Conservation (phyloP, 1,140 invertebrate genomes). For the Saccostrea cuccullata region DNA sequence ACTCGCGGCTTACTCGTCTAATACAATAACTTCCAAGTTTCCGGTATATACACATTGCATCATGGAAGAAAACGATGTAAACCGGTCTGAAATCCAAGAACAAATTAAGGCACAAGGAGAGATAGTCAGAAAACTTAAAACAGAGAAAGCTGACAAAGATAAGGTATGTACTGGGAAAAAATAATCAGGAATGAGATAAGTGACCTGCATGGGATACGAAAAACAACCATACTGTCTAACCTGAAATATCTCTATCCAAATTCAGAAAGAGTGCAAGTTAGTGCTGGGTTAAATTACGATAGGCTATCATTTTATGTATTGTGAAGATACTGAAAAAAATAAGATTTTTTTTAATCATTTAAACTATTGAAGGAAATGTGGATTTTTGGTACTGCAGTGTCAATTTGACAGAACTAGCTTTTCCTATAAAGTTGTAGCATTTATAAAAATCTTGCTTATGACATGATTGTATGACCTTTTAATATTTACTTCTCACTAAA, state of each 20-base stretch:
- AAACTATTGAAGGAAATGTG: too few species aligned
- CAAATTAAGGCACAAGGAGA: conserved; percentile 89
- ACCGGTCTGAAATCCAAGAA: conserved; percentile 75
- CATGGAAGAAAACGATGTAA: conserved; percentile 33
- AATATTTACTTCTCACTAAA: too few species aligned
- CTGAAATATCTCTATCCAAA: neutral
- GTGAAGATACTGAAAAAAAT: too few species aligned
- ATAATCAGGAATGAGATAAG: neutral
- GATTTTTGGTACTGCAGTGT: too few species aligned
- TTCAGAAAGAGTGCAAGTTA: too few species aligned
- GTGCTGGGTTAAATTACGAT: too few species aligned
- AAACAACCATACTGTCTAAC: neutral
- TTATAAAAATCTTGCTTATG: too few species aligned
- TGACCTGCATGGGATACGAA: neutral
- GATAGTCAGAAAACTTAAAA: conserved; percentile 89
- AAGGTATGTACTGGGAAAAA: conserved; percentile 59
- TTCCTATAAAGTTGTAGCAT: too few species aligned
- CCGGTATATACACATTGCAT: conserved; percentile 7
- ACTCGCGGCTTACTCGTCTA: neutral
- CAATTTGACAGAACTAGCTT: too few species aligned
- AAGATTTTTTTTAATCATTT: too few species aligned
- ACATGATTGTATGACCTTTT: too few species aligned
- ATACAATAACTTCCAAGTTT: neutral
- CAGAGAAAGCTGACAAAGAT: conserved; percentile 84
- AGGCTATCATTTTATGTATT: too few species aligned